Percentiles rank a stretch among this genome's conserved stretches.
These are phyloP conservation scores for Phenacoccus solenopsis DNA, from an alignment of 1,140 invertebrate genomes.

Conservation along the genomic window DNA sequence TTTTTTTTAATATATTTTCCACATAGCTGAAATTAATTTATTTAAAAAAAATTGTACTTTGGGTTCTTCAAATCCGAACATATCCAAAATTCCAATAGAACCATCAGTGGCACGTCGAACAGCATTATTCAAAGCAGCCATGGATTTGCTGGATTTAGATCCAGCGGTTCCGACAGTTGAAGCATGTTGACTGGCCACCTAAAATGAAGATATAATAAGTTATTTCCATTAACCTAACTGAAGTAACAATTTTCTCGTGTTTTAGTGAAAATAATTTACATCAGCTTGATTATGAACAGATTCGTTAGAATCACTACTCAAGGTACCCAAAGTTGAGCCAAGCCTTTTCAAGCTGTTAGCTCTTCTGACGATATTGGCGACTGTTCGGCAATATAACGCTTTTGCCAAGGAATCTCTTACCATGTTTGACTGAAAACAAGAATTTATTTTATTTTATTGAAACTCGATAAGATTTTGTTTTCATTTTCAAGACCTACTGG, in stretches of 20 bases:
- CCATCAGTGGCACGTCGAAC: constrained; percentile 87
- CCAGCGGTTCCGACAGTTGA: constrained; percentile 73
- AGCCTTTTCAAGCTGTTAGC: constrained; percentile 83
- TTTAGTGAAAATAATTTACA: constrained; percentile 30
- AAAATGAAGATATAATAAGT: constrained; percentile 10
- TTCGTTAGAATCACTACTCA: constrained; percentile 82
- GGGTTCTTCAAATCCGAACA: constrained; percentile 91
- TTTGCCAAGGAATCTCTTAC: constrained; percentile 81
- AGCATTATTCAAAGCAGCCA: constrained; percentile 74
- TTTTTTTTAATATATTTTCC: not conserved
- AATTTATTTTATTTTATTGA: no score
- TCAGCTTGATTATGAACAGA: constrained; percentile 79
- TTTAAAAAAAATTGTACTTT: constrained; percentile 37
- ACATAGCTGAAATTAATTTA: not conserved
- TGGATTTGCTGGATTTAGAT: constrained; percentile 61
- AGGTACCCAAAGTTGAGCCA: constrained; percentile 75
- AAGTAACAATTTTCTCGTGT: not conserved
- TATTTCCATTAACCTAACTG: no score
- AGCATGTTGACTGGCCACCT: constrained; percentile 67
- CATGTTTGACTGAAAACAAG: constrained; percentile 51
- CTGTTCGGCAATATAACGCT: constrained; percentile 83
- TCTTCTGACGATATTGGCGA: constrained; percentile 83
- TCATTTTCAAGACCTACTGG: no score
- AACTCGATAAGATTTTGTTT: no score
- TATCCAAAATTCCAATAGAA: constrained; percentile 87